Conservation (phyloP, 1,140 invertebrate genomes). For the Drosophila parabipectinata region DNA sequence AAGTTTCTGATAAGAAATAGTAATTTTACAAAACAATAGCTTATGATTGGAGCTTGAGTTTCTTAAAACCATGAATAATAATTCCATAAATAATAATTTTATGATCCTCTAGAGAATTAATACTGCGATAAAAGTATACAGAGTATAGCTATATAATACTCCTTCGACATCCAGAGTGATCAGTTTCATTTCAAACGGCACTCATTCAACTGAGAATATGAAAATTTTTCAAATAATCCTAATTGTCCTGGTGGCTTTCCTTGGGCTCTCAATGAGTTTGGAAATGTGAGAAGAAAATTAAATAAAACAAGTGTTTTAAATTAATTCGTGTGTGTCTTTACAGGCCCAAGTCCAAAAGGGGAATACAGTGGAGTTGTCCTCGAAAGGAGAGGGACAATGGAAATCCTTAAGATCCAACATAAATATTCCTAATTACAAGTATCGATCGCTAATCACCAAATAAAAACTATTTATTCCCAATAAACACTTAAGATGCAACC, state of each 20-base stretch:
- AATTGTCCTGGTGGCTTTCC: neutral
- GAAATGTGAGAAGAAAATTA: neutral
- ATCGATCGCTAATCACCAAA: too few species aligned
- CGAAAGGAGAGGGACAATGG: neutral
- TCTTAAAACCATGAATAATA: neutral
- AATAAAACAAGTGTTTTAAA: neutral
- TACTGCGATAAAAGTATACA: conserved; percentile 7
- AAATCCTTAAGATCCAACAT: neutral
- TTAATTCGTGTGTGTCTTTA: neutral
- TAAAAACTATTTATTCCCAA: neutral
- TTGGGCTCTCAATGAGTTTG: neutral
- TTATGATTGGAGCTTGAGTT: too few species aligned
- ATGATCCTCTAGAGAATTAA: conserved; percentile 7
- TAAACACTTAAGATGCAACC: neutral
- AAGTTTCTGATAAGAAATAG: conserved; percentile 4
- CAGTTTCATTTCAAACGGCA: conserved; percentile 22
- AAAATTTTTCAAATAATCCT: neutral
- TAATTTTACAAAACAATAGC: neutral
- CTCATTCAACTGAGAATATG: neutral
- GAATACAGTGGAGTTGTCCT: neutral
- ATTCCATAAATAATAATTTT: neutral
- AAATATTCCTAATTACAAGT: neutral
- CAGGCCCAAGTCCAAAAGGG: neutral
- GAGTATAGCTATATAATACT: conserved; percentile 13
- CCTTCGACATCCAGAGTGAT: neutral